Evolutionary conservation across 2,888 invertebrate species (phyloP), one percentile per base, ranked within the genome.

Genomic region (Colostygia pectinataria): DNA sequence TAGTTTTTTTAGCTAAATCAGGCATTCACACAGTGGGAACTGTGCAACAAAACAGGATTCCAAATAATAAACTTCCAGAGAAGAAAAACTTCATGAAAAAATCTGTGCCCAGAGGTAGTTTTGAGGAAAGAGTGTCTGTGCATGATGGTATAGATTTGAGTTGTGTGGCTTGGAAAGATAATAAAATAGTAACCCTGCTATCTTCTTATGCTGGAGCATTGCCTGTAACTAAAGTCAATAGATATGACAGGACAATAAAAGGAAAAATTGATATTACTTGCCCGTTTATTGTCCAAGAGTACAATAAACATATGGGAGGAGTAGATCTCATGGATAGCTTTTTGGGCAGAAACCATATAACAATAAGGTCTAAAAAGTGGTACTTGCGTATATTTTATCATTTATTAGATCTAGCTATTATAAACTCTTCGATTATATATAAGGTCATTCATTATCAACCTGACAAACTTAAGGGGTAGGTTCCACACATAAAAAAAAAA

Each of bases 161-260:
- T 61, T 63, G 61, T 55, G 63, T 66, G 29, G 63, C 64, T 54
- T 75, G 74, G 73, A 71, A 45, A 33, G 32, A 45, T n/a, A 45
- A 38, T 33, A 38, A 43, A 18, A 6, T 20, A 5, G 38, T 45
- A 3, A 33, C 13, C 14, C 14, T 32, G 8, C 1, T 32, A 39
- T 32, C 45, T 4, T 25, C 23, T 29, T 28, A 43, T 36, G 23
- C 40, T 71, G 72, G 71, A 63, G 62, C 66, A 61, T 55, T 65
- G 55, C 72, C 71, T 60, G 53, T 61, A 41, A 58, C 57, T 43
- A 58, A 60, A 58, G 65, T 71, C 34, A 55, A 55, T 41, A 64
- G 71, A 60, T 76, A 48, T 64, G 69, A 71, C 59, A 14, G 29
- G 13, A 14, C 8, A 13, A 8, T 2, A 15, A 31, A 31, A 8